Conservation (phyloP, 2,797 vertebrate genomes). For the Anguilla megastoma region DNA sequence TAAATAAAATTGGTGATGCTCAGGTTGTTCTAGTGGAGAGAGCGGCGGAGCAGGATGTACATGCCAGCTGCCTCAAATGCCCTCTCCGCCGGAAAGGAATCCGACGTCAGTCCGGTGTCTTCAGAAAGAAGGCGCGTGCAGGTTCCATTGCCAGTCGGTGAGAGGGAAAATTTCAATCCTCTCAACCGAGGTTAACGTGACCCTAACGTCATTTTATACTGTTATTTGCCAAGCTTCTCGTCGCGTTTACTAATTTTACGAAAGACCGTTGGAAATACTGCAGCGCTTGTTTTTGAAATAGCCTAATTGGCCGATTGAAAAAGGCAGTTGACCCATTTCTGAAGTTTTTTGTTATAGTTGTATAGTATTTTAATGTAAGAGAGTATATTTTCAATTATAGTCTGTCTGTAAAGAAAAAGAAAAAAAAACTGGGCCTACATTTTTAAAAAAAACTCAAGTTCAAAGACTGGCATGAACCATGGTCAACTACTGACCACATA, state of each 20-base stretch:
- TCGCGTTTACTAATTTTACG: background rate
- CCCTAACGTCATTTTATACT: background rate
- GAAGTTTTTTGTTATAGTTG: background rate
- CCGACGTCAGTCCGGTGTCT: background rate
- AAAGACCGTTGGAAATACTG: background rate
- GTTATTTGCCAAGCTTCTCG: background rate
- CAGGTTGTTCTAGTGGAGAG: constrained; percentile 1
- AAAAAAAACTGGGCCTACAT: background rate
- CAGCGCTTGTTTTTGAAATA: background rate
- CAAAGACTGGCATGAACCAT: background rate
- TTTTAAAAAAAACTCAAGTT: constrained; percentile 5
- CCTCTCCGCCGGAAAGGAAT: constrained; percentile 30
- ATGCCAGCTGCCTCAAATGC: background rate
- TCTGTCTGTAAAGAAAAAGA: background rate
- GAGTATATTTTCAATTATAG: background rate
- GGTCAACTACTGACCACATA: background rate
- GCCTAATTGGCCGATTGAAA: background rate
- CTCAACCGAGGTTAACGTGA: background rate
- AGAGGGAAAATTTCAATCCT: background rate
- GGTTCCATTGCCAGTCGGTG: background rate
- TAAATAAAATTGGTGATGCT: background rate
- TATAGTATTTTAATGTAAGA: background rate
- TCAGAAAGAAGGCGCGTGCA: constrained; percentile 15
- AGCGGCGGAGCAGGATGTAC: background rate
- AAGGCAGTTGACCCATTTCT: background rate